Percentiles rank a stretch among this genome's conserved stretches.
phyloP scores from a whole-genome alignment of 2,888 invertebrate genomes.

The Mesorhabditis belari region DNA sequence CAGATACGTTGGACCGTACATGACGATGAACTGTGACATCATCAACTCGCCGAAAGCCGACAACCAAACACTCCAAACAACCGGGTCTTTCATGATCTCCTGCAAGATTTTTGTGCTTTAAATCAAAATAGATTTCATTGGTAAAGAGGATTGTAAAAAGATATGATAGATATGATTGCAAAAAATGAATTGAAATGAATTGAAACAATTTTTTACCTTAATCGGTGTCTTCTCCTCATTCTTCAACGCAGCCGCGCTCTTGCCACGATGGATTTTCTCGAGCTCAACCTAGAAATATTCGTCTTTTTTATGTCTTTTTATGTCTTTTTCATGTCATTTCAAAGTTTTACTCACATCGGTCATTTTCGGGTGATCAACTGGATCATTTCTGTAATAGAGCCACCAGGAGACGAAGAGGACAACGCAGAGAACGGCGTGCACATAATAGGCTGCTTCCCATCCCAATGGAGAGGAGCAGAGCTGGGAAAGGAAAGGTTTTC shows the following conservation, averaged over 20 bases:
- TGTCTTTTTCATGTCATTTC: too few relatives aligned
- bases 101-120: conserved; percentile 4
- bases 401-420: conserved; percentile 27
- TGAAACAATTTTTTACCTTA: conserved; percentile 4
- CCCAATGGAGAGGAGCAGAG: conserved; percentile 33
- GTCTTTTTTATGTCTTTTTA: too few relatives aligned
- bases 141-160: not conserved
- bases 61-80: conserved; percentile 37
- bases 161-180: not conserved
- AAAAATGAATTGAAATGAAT: not conserved
- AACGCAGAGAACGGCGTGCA: conserved; percentile 27
- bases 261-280: conserved; percentile 35
- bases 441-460: conserved; percentile 35
- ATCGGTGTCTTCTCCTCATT: conserved; percentile 27
- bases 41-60: conserved; percentile 39
- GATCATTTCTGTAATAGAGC: conserved; percentile 28
- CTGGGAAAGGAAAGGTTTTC: conserved; percentile 22
- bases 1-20: conserved; percentile 37
- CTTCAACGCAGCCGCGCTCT: conserved; percentile 21
- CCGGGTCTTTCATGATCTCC: conserved; percentile 27
- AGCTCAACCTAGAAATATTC: conserved; percentile 23
- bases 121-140: conserved; percentile 15
- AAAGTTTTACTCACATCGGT: too few relatives aligned
- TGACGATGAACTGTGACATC: conserved; percentile 42
- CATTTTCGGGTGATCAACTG: conserved; percentile 29